Conservation (phyloP, 2,888 invertebrate species). For the Ernsta delagoae region DNA sequence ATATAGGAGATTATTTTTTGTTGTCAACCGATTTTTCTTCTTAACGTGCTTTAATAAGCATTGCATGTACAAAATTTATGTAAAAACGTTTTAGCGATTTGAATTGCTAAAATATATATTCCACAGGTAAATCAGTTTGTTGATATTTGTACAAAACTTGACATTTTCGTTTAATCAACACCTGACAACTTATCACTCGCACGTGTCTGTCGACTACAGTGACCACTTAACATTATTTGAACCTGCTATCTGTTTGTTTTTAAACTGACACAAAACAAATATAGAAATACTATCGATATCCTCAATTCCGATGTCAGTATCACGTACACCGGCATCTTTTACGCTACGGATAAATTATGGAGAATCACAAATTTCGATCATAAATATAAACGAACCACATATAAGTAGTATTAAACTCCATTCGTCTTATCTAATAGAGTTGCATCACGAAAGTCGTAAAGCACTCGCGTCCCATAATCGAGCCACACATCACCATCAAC, state of each 20-base stretch:
- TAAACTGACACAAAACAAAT: not conserved
- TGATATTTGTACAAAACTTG: no score
- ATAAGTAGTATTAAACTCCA: not conserved
- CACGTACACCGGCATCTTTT: not conserved
- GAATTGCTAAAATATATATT: no score
- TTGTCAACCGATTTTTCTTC: no score
- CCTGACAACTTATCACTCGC: not conserved
- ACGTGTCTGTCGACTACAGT: not conserved
- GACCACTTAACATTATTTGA: constrained; percentile 4
- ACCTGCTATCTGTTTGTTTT: not conserved
- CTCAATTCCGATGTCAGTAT: not conserved
- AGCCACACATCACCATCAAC: constrained; percentile 27
- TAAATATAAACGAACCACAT: constrained; percentile 9
- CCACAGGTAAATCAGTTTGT: no score
- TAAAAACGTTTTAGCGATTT: no score
- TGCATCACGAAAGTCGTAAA: constrained; percentile 26
- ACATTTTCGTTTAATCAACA: not conserved
- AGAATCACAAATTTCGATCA: not conserved
- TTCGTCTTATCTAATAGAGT: constrained; percentile 8
- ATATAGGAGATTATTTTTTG: no score
- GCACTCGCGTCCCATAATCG: constrained; percentile 15
- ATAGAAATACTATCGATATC: not conserved
- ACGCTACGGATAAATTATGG: not conserved
- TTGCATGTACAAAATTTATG: no score
- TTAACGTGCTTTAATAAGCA: no score